A percentile compares a stretch with the other conserved stretches of the same genome.
These are phyloP conservation scores for Penaeus japonicus DNA, from an alignment of 1,140 invertebrate species.

Conservation along the genomic window DNA sequence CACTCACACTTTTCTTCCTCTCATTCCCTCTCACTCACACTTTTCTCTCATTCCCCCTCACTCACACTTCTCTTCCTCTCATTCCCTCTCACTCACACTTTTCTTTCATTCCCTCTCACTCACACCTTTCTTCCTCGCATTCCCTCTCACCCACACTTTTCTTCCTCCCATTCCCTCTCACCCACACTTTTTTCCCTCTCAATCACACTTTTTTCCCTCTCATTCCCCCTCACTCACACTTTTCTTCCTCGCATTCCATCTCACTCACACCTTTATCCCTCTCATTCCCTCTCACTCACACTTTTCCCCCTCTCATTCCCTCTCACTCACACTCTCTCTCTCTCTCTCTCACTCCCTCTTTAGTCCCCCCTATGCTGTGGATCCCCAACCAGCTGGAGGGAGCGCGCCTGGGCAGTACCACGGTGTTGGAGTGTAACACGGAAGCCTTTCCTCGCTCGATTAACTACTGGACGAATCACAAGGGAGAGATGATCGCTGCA, in stretches of 20 bases:
- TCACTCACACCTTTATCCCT: neutral
- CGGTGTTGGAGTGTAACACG: constrained; percentile 75
- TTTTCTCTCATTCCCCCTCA: too few relatives aligned
- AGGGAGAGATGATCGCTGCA: constrained; percentile 61
- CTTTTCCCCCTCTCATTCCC: neutral
- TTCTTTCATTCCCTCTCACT: too few relatives aligned
- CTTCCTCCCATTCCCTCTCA: neutral
- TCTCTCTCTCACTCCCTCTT: constrained; percentile 26
- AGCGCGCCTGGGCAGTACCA: constrained; percentile 46
- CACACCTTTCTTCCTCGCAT: too few relatives aligned
- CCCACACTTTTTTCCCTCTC: too few relatives aligned
- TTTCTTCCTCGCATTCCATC: too few relatives aligned
- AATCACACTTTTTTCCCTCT: too few relatives aligned
- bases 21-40: too few relatives aligned
- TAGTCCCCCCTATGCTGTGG: constrained; percentile 59
- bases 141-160: too few relatives aligned
- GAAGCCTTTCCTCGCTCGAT: constrained; percentile 84
- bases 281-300: neutral
- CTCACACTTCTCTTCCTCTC: too few relatives aligned
- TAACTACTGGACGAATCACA: constrained; percentile 62
- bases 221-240: too few relatives aligned
- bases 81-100: too few relatives aligned
- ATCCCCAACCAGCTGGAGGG: constrained; percentile 59
- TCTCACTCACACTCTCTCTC: neutral
- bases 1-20: too few relatives aligned